phyloP scores from a whole-genome alignment of 1,140 invertebrate species.

The Trachymyrmex septentrionalis region DNA sequence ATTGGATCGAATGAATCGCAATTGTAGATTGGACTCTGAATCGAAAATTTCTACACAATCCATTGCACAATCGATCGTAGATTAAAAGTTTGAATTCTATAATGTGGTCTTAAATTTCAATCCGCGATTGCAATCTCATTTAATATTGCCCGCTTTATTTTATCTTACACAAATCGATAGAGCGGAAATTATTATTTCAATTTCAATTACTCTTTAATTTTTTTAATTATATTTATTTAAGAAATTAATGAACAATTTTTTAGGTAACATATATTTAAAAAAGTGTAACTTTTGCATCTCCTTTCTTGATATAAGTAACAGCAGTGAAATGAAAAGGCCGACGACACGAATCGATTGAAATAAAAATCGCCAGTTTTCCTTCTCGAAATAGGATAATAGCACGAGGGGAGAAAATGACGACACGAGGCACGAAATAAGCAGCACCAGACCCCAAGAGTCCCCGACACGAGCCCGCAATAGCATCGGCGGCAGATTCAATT shows the following conservation, averaged over 20 bases:
- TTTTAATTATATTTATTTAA: background rate
- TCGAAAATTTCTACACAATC: background rate
- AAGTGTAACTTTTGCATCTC: background rate
- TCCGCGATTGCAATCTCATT: background rate
- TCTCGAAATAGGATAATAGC: slow-evolving; percentile 62
- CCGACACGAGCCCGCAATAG: slow-evolving; percentile 69
- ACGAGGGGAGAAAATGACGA: slow-evolving; percentile 69
- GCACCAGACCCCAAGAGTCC: slow-evolving; percentile 66
- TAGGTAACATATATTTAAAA: background rate
- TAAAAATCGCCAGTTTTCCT: slow-evolving; percentile 57
- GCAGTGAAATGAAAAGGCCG: background rate
- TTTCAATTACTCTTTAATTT: background rate
- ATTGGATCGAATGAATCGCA: background rate
- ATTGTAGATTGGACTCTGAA: background rate
- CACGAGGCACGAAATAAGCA: slow-evolving; percentile 73
- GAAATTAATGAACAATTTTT: background rate
- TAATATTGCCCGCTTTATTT: background rate
- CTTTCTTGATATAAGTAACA: background rate
- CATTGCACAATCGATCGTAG: background rate
- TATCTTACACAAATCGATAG: background rate
- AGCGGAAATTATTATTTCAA: background rate
- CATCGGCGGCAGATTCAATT: slow-evolving; percentile 81
- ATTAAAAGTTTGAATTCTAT: background rate
- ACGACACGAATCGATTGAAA: slow-evolving; percentile 53
- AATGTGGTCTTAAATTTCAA: background rate